Evolutionary conservation across 2,888 invertebrate species (phyloP).

Genomic region (Agonopterix arenella): DNA sequence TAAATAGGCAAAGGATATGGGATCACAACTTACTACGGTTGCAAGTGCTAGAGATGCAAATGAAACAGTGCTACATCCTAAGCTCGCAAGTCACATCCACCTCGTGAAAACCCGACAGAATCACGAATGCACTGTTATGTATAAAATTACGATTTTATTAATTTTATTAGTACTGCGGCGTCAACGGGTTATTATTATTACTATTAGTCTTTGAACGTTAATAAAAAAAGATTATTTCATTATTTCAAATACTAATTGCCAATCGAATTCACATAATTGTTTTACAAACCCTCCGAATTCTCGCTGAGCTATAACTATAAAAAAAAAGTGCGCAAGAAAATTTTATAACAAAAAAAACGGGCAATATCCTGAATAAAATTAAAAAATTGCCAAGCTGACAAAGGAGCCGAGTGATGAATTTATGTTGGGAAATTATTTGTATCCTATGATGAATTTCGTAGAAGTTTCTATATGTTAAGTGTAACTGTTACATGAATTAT

Average conservation of each 20-base stretch:
- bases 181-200: slow-evolving; percentile 12
- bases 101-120: slow-evolving; percentile 22
- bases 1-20: slow-evolving; percentile 4
- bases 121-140: slow-evolving; percentile 38
- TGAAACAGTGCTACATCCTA: slow-evolving; percentile 11
- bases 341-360: slow-evolving; percentile 10
- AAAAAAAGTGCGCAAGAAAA: slow-evolving; percentile 30
- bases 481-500: too few relatives aligned
- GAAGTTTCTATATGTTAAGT: too few relatives aligned
- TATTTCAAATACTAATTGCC: not conserved
- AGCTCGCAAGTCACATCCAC: slow-evolving; percentile 23
- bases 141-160: slow-evolving; percentile 36
- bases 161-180: slow-evolving; percentile 34
- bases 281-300: slow-evolving; percentile 27
- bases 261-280: not conserved
- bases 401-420: too few relatives aligned
- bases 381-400: too few relatives aligned
- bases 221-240: not conserved
- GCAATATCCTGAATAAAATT: not conserved
- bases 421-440: too few relatives aligned
- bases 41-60: slow-evolving; percentile 12
- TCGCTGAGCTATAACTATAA: slow-evolving; percentile 28
- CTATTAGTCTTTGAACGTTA: not conserved
- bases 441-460: too few relatives aligned
- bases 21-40: slow-evolving; percentile 10